phyloP scores from a whole-genome alignment of 2,797 vertebrate genomes.

The Rousettus madagascariensis region DNA sequence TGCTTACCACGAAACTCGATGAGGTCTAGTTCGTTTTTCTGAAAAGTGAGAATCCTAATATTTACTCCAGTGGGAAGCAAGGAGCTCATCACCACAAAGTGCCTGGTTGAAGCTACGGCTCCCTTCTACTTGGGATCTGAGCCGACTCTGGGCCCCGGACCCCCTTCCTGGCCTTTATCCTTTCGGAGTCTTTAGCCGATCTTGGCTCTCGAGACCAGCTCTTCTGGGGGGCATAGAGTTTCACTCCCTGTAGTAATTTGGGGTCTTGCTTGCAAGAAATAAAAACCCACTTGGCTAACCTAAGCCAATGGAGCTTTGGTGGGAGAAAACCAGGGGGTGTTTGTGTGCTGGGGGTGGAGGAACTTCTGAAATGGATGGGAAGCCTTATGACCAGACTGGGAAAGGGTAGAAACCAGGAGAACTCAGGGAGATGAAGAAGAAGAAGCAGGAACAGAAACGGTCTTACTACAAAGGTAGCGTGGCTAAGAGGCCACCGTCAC shows the following conservation, averaged over 20 bases:
- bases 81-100: neutral
- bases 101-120: neutral
- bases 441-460: no score
- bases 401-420: neutral
- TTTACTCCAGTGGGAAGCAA: neutral
- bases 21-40: neutral
- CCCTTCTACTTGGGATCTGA: accelerated
- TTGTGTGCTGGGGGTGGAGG: neutral
- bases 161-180: neutral
- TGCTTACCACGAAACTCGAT: neutral
- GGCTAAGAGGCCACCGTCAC: accelerated
- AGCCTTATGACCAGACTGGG: neutral
- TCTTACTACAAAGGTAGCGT: neutral
- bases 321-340: neutral
- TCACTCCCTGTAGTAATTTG: neutral
- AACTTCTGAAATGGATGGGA: neutral
- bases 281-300: no score
- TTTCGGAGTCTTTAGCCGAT: neutral
- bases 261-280: neutral
- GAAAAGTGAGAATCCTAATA: neutral
- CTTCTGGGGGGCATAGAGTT: neutral
- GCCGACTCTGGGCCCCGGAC: neutral
- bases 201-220: neutral
- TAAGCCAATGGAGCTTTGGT: neutral
- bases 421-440: accelerated